Conservation (phyloP, 2,113 vertebrate species). For the Entelurus aequoreus region DNA sequence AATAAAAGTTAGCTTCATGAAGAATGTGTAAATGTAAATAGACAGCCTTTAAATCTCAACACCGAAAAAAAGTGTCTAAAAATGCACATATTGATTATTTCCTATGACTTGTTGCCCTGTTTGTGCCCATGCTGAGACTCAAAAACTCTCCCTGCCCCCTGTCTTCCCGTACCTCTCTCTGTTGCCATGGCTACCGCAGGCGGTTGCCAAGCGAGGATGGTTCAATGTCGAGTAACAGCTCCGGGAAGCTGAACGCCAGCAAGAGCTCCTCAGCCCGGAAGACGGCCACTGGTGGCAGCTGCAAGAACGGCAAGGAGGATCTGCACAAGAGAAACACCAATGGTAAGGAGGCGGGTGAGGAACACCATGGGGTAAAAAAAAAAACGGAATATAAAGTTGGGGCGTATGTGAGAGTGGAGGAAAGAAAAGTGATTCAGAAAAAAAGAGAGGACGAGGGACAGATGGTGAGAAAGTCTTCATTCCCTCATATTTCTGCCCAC, state of each 20-base stretch:
- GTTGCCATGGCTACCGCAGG: slow-evolving; percentile 96
- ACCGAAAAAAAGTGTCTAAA: no score
- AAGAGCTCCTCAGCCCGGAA: slow-evolving; percentile 82
- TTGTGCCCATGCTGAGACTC: slow-evolving; percentile 30
- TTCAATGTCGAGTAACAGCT: slow-evolving; percentile 89
- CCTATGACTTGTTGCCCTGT: slow-evolving; percentile 21
- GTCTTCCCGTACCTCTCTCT: slow-evolving; percentile 52
- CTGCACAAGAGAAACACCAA: slow-evolving; percentile 54
- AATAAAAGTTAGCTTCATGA: no score
- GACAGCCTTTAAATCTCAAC: no score
- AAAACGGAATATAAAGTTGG: neutral
- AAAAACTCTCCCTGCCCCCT: slow-evolving; percentile 15
- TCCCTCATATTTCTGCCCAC: neutral
- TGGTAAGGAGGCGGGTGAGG: slow-evolving; percentile 33
- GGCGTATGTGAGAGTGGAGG: neutral
- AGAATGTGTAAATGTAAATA: no score
- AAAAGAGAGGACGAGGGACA: neutral
- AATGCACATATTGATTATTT: neutral
- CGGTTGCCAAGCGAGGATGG: slow-evolving; percentile 89
- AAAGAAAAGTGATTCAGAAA: neutral
- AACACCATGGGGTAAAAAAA: neutral
- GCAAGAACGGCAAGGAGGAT: slow-evolving; percentile 80
- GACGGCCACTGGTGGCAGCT: slow-evolving; percentile 73
- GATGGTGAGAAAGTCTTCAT: slow-evolving; percentile 1
- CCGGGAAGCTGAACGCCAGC: slow-evolving; percentile 86